These are phyloP conservation scores for Chaetorhynchus papuensis DNA, from an alignment of 2,113 vertebrate species.

Conservation along the genomic window DNA sequence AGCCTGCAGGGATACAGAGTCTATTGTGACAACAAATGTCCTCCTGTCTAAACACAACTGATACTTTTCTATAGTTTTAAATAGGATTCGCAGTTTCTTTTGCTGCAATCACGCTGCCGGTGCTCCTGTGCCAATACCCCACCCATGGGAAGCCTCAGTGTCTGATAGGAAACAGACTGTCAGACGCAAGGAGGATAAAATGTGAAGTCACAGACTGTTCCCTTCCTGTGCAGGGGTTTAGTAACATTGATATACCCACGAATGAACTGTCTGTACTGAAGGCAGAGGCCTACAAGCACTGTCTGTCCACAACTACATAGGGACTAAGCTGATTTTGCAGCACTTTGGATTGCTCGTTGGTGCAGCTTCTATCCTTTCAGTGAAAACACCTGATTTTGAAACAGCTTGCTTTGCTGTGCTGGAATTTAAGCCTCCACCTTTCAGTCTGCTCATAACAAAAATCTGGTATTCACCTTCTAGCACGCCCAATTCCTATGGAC, in stretches of 20 bases:
- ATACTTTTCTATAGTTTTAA: background rate
- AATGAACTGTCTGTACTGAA: background rate
- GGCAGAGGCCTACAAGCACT: background rate
- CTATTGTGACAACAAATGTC: background rate
- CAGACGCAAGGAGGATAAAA: background rate
- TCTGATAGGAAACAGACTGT: background rate
- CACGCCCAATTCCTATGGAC: background rate
- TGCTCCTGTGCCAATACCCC: background rate
- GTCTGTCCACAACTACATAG: fast-evolving
- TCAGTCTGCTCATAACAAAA: background rate
- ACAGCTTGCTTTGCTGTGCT: background rate
- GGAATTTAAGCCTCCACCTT: background rate
- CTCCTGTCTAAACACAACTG: background rate
- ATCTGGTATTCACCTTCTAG: background rate
- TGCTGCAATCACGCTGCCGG: background rate
- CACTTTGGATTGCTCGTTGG: background rate
- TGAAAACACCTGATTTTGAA: background rate
- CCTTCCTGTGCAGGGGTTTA: background rate
- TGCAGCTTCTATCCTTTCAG: background rate
- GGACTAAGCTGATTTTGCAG: background rate
- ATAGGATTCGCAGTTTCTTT: background rate
- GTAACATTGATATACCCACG: background rate
- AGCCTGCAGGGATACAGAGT: background rate
- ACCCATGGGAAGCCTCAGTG: background rate
- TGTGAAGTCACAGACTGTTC: background rate